These are phyloP conservation scores for Spheniscus mendiculus DNA, from an alignment of 2,113 vertebrate genomes.

Conservation along the genomic window DNA sequence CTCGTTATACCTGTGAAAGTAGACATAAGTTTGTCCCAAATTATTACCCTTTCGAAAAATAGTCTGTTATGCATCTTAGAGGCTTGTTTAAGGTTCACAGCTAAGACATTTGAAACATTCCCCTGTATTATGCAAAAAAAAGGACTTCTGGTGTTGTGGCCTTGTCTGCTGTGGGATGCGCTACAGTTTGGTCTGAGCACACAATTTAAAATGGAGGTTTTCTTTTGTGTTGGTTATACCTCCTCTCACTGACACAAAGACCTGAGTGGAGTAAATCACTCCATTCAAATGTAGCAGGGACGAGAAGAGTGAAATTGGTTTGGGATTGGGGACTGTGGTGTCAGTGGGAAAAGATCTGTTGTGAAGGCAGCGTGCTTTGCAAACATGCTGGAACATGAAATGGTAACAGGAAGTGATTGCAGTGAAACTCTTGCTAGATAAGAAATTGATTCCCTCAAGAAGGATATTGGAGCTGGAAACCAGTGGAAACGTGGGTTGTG, in stretches of 20 bases:
- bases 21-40: not conserved
- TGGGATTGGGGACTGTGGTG: not conserved
- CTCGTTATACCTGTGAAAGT: not conserved
- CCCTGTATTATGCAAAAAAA: not conserved
- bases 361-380: not conserved
- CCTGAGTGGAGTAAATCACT: not conserved
- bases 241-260: not conserved
- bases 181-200: not conserved
- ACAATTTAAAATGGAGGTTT: not conserved
- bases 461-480: not conserved
- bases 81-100: not conserved
- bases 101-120: not conserved
- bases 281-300: not conserved
- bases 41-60: not conserved
- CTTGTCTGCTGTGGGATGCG: not conserved
- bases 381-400: not conserved
- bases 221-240: not conserved
- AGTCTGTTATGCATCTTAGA: not conserved
- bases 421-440: not conserved
- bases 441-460: not conserved
- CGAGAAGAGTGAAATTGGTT: not conserved
- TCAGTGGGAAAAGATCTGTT: not conserved
- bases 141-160: not conserved
- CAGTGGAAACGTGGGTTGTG: not conserved
- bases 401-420: not conserved